Conservation (phyloP, 1,140 invertebrate genomes). For the Ostrea edulis region DNA sequence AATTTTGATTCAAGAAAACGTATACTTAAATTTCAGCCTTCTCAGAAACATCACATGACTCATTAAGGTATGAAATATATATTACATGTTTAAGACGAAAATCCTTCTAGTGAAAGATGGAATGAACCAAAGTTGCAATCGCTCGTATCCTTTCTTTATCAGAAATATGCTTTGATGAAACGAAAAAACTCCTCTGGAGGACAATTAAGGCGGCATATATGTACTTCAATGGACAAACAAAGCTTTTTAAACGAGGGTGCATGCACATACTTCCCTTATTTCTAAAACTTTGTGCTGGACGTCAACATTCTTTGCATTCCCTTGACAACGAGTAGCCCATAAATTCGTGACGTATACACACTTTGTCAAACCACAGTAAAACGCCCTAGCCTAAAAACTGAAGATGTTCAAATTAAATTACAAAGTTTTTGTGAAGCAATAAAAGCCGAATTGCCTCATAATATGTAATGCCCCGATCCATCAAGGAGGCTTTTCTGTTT, state of each 20-base stretch:
- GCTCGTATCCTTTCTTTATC: background rate
- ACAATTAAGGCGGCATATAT: background rate
- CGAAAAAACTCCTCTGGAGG: background rate
- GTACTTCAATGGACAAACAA: background rate
- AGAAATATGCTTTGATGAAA: background rate
- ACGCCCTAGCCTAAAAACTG: conserved; percentile 37
- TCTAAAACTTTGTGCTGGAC: conserved; percentile 5
- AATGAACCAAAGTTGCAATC: background rate
- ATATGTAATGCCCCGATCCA: conserved; percentile 31
- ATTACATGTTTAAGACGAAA: background rate
- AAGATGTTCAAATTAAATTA: conserved; percentile 38
- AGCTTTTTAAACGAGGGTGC: background rate
- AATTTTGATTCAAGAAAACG: conserved; percentile 33
- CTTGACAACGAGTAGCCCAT: conserved; percentile 8
- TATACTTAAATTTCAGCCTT: conserved; percentile 31
- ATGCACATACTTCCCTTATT: background rate
- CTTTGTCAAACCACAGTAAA: conserved; percentile 33
- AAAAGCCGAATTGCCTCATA: conserved; percentile 24
- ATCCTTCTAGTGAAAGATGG: too few relatives aligned
- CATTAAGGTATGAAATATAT: conserved; percentile 13
- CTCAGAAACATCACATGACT: background rate
- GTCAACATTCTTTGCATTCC: conserved; percentile 34
- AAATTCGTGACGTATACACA: conserved; percentile 32
- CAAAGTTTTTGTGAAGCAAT: conserved; percentile 11
- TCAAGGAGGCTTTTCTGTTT: conserved; percentile 27